These are phyloP conservation scores for Keiferia lycopersicella DNA, from an alignment of 2,888 invertebrate genomes.

Conservation along the genomic window DNA sequence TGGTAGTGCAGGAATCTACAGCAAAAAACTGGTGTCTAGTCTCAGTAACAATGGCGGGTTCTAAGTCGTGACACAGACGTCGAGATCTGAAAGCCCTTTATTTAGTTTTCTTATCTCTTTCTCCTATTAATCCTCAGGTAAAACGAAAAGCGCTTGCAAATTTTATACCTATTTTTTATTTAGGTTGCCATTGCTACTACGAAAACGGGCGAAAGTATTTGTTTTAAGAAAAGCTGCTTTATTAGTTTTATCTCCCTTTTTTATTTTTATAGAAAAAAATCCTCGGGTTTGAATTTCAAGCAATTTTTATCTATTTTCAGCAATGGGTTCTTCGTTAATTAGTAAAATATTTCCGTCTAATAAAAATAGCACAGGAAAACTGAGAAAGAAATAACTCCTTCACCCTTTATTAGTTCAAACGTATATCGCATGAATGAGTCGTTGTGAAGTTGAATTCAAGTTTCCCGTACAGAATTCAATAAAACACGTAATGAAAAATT, in stretches of 20 bases:
- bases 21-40: constrained; percentile 57
- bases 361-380: neutral
- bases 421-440: constrained; percentile 21
- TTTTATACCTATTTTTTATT: neutral
- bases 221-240: too few relatives aligned
- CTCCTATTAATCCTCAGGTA: constrained; percentile 18
- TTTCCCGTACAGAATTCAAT: constrained; percentile 50
- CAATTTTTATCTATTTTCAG: too few relatives aligned
- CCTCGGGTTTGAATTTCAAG: too few relatives aligned
- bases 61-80: neutral
- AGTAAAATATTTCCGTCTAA: too few relatives aligned
- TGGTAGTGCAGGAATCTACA: constrained; percentile 45
- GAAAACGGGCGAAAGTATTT: too few relatives aligned
- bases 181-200: too few relatives aligned
- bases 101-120: constrained; percentile 43
- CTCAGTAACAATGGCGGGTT: constrained; percentile 60
- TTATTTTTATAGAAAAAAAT: too few relatives aligned
- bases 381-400: neutral
- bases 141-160: constrained; percentile 7
- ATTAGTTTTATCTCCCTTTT: too few relatives aligned
- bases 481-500: constrained; percentile 73
- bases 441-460: constrained; percentile 46
- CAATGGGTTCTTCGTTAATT: too few relatives aligned
- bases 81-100: constrained; percentile 42
- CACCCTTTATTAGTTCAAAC: neutral